phyloP scores from a whole-genome alignment of 2,888 invertebrate species.

The Sinodicranocentrus sp. region DNA sequence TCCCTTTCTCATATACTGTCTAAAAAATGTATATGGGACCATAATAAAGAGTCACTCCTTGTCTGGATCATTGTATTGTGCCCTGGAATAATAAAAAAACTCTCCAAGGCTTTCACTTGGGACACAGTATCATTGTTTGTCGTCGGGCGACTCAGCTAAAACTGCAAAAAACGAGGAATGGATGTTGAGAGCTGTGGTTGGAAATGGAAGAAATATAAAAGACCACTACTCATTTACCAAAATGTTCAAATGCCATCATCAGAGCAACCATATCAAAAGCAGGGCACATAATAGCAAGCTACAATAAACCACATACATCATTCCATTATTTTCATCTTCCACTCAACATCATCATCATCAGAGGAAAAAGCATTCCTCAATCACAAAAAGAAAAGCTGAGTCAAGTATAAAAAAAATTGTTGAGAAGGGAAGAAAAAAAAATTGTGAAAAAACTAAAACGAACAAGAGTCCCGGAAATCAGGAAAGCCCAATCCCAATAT shows the following conservation, averaged over 20 bases:
- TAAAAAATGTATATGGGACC: neutral
- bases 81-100: neutral
- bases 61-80: neutral
- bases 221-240: constrained; percentile 29
- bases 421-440: neutral
- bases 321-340: constrained; percentile 29
- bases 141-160: constrained; percentile 22
- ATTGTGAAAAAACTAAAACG: constrained; percentile 60
- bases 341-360: neutral
- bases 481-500: constrained; percentile 30
- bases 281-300: constrained; percentile 27
- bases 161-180: constrained; percentile 37
- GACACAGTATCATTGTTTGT: constrained; percentile 1
- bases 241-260: constrained; percentile 37
- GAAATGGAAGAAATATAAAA: constrained; percentile 67
- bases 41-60: neutral
- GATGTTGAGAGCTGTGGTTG: constrained; percentile 65
- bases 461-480: constrained; percentile 52
- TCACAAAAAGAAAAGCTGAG: constrained; percentile 14
- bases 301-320: constrained; percentile 37
- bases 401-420: too few species aligned
- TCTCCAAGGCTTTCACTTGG: neutral
- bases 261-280: constrained; percentile 27
- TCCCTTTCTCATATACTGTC: neutral
- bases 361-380: neutral